Evolutionary conservation across 2,113 vertebrate genomes (phyloP).

Genomic region (Neolamprologus falcicula): DNA sequence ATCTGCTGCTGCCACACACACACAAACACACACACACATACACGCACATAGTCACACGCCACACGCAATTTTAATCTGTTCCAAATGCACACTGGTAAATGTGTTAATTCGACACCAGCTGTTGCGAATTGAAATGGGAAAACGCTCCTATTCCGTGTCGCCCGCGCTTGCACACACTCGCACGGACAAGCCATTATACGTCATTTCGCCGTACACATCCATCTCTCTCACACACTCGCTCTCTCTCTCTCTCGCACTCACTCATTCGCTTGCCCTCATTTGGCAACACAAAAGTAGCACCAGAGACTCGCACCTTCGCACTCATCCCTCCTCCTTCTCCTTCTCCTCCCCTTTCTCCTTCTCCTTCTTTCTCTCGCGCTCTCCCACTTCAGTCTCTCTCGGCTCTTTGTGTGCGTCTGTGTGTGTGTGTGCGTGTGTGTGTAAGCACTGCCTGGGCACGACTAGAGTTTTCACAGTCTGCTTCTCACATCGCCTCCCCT

Average conservation of each 20-base stretch:
- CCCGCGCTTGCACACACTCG: constrained; percentile 5
- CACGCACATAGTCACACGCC: constrained; percentile 42
- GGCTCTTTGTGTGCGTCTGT: not conserved
- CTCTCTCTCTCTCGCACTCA: not conserved
- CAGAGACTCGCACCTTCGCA: constrained; percentile 49
- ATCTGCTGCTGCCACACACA: constrained; percentile 26
- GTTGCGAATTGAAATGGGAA: constrained; percentile 69
- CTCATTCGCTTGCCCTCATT: constrained; percentile 37
- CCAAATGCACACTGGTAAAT: constrained; percentile 71
- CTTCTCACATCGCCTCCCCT: constrained; percentile 67
- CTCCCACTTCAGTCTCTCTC: constrained; percentile 15
- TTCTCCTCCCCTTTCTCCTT: constrained; percentile 1
- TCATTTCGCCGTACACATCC: not conserved
- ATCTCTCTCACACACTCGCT: not conserved
- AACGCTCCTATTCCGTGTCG: constrained; percentile 49
- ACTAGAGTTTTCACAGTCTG: constrained; percentile 68
- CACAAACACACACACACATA: not conserved
- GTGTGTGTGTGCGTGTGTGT: not conserved
- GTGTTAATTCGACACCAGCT: constrained; percentile 74
- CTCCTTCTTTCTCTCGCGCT: not conserved
- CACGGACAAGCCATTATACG: constrained; percentile 37
- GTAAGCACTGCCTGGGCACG: constrained; percentile 36
- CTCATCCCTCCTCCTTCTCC: constrained; percentile 27
- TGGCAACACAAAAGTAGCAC: constrained; percentile 44
- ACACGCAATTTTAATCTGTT: constrained; percentile 70